A percentile compares a stretch with the other conserved stretches of the same genome.
These are phyloP conservation scores for Cephalotes varians DNA, from an alignment of 2,888 invertebrate genomes.

Conservation along the genomic window DNA sequence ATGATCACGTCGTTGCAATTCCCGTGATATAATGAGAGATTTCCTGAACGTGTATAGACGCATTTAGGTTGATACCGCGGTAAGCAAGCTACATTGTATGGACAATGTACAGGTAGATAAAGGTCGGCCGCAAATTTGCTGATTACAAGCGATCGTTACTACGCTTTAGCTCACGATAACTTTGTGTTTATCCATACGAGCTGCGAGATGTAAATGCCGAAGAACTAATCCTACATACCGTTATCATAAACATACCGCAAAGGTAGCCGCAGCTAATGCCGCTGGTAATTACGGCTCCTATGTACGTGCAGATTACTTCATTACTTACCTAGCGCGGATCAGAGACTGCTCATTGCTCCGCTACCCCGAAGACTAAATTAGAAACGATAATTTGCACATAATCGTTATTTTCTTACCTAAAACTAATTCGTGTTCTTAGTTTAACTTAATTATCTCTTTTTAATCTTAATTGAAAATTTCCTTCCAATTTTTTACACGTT, in stretches of 20 bases:
- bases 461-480: neutral
- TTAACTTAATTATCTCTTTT: neutral
- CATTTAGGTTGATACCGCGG: conserved; percentile 24
- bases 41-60: conserved; percentile 48
- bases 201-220: conserved; percentile 57
- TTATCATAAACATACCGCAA: conserved; percentile 48
- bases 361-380: conserved; percentile 16
- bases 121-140: conserved; percentile 60
- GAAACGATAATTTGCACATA: conserved; percentile 34
- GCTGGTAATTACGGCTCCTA: conserved; percentile 26
- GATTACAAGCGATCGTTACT: conserved; percentile 63
- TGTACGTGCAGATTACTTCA: conserved; percentile 47
- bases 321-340: conserved; percentile 24
- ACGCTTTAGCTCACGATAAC: conserved; percentile 59
- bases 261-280: conserved; percentile 42
- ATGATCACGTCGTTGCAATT: conserved; percentile 43
- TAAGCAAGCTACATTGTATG: conserved; percentile 18
- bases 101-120: conserved; percentile 58
- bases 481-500: neutral
- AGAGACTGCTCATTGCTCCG: conserved; percentile 28
- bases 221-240: conserved; percentile 47
- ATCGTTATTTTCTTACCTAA: neutral
- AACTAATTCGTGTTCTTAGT: neutral
- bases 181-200: conserved; percentile 40
- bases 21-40: conserved; percentile 55